A percentile compares a stretch with the other conserved stretches of the same genome.
These are phyloP conservation scores for Aldabrachelys gigantea DNA, from an alignment of 2,113 vertebrate genomes.

Conservation along the genomic window DNA sequence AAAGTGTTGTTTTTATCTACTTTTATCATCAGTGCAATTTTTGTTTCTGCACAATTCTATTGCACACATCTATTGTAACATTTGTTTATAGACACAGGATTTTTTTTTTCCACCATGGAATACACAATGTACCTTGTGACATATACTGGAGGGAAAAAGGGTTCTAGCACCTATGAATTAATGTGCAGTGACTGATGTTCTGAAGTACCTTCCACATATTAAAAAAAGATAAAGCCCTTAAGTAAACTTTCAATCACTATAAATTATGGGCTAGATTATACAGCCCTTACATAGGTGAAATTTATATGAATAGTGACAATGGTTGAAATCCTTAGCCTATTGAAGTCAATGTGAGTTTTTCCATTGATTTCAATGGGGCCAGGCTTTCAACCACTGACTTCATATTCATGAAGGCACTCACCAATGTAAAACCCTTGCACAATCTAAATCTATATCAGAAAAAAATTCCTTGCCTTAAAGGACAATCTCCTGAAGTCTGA, in stretches of 20 bases:
- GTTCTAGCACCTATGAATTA: background rate
- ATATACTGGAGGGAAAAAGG: background rate
- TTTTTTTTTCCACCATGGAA: background rate
- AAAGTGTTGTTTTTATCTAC: background rate
- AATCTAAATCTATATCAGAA: background rate
- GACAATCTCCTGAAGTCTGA: background rate
- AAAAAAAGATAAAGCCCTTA: slow-evolving; percentile 1
- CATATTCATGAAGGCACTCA: background rate
- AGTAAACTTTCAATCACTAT: slow-evolving; percentile 28
- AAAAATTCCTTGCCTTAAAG: background rate
- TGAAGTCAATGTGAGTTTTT: background rate
- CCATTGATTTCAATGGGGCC: background rate
- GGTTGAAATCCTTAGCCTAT: background rate
- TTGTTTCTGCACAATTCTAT: background rate
- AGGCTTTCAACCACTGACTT: background rate
- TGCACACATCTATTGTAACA: background rate
- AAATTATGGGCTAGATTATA: slow-evolving; percentile 23
- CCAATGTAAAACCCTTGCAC: background rate
- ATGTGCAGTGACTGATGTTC: background rate
- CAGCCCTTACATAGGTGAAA: background rate
- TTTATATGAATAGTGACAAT: background rate
- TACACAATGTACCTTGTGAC: background rate
- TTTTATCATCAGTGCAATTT: background rate
- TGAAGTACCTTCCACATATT: background rate
- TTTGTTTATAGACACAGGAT: background rate